Evolutionary conservation across 2,113 vertebrate species (phyloP).

Genomic region (Actinemys pallida): DNA sequence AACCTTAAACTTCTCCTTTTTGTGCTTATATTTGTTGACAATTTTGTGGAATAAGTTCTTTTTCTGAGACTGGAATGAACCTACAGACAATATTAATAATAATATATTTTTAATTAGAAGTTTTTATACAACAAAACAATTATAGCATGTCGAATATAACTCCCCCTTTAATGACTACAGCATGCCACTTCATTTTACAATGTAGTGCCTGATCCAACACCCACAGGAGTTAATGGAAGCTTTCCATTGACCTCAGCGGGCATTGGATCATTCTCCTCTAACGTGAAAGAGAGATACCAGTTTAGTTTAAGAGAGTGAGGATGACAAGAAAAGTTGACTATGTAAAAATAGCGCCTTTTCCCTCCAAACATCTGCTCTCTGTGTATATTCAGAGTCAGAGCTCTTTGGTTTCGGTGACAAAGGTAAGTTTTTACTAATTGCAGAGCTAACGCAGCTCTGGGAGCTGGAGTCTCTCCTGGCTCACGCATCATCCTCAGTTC

Average conservation of each 20-base stretch:
- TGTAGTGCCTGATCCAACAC: neutral
- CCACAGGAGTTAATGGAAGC: neutral
- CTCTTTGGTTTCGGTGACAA: neutral
- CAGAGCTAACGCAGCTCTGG: neutral
- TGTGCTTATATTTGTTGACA: constrained; percentile 96
- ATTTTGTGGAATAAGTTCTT: constrained; percentile 97
- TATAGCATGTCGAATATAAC: constrained; percentile 24
- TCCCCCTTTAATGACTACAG: neutral
- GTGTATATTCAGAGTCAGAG: neutral
- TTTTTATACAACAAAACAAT: constrained; percentile 31
- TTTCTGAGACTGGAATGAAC: constrained; percentile 95
- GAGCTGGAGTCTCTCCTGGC: neutral
- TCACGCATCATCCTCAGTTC: neutral
- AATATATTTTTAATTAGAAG: constrained; percentile 75
- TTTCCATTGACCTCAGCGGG: neutral
- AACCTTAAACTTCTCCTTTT: constrained; percentile 92
- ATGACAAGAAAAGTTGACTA: neutral
- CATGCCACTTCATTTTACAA: neutral
- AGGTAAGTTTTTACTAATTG: neutral
- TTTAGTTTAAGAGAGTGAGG: neutral
- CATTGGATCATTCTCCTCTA: neutral
- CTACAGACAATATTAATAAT: constrained; percentile 86
- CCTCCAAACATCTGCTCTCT: neutral
- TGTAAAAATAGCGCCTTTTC: neutral
- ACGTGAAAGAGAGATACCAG: neutral